A percentile compares a stretch with the other conserved stretches of the same genome.
These are phyloP conservation scores for Cryptoprocta ferox DNA, from an alignment of 2,797 vertebrate genomes.

Conservation along the genomic window DNA sequence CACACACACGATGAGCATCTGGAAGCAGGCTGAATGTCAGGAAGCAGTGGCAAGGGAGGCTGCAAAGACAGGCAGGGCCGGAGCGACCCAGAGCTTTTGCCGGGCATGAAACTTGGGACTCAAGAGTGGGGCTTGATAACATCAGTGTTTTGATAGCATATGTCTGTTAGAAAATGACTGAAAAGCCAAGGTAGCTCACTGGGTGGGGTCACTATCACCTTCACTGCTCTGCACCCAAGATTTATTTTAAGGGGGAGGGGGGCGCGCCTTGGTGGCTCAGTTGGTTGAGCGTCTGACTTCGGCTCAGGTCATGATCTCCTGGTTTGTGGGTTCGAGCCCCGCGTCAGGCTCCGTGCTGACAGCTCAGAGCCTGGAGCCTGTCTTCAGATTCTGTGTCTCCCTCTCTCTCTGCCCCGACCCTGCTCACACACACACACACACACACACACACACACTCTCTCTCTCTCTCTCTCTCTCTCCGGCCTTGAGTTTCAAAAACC, in stretches of 20 bases:
- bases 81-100: accelerated
- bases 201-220: not conserved
- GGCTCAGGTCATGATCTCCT: no score
- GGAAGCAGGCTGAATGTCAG: not conserved
- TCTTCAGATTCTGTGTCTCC: no score
- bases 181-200: not conserved
- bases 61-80: not conserved
- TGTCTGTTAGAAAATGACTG: not conserved
- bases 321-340: no score
- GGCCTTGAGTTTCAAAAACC: not conserved
- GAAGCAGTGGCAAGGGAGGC: not conserved
- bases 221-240: not conserved
- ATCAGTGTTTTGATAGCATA: not conserved
- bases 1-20: not conserved
- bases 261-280: no score
- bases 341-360: no score
- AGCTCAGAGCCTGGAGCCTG: no score
- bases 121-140: not conserved
- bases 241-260: not conserved
- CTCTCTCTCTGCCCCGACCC: no score
- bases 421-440: no score
- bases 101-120: accelerated
- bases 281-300: no score
- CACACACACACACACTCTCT: no score
- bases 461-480: no score